Percentiles rank a stretch among this genome's conserved stretches.
Conservation (phyloP, 2,888 invertebrate genomes). For the Helleia helle region DNA sequence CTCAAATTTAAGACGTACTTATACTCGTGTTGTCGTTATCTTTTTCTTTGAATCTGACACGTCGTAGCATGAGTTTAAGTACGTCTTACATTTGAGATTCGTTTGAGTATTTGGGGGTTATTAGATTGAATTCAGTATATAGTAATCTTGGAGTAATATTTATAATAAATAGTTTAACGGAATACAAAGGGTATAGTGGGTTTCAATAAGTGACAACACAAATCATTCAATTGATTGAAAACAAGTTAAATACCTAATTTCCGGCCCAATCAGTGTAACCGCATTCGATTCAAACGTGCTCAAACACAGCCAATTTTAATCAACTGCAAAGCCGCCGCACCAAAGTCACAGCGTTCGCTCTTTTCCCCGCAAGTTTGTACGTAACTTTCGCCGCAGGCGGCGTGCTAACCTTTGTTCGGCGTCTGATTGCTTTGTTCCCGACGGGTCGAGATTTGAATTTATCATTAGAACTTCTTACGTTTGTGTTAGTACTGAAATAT, state of each 20-base stretch:
- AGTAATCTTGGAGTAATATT: too few species aligned
- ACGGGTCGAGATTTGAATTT: constrained; percentile 60
- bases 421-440: constrained; percentile 63
- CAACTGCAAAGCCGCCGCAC: constrained; percentile 25
- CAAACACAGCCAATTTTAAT: constrained; percentile 23
- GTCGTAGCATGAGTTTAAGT: too few species aligned
- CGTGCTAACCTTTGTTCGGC: constrained; percentile 49
- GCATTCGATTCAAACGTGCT: constrained; percentile 12
- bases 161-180: too few species aligned
- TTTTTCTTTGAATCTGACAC: too few species aligned
- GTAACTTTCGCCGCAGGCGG: constrained; percentile 32
- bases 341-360: constrained; percentile 33
- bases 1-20: too few species aligned
- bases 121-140: too few species aligned
- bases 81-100: too few species aligned
- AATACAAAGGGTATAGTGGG: too few species aligned
- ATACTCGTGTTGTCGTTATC: too few species aligned
- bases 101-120: too few species aligned
- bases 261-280: constrained; percentile 11
- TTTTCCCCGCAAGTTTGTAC: constrained; percentile 30
- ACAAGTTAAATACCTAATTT: constrained; percentile 7
- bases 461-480: constrained; percentile 30
- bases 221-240: constrained; percentile 2
- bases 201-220: too few species aligned
- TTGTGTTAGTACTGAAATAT: constrained; percentile 41